phyloP scores from a whole-genome alignment of 2,888 invertebrate species.

The Fragum whitleyi region DNA sequence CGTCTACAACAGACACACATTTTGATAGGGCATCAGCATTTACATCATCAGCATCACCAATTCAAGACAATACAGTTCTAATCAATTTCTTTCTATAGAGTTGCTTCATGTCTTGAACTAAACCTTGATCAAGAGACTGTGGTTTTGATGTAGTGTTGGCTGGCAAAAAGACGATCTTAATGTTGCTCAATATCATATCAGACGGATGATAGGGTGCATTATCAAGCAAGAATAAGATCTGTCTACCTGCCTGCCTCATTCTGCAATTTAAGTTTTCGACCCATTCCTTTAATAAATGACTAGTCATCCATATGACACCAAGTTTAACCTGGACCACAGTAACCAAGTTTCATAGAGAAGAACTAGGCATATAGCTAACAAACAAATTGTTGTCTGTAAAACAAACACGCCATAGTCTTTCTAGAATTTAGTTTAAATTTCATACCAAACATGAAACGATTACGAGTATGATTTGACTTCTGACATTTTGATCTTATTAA shows the following conservation, averaged over 20 bases:
- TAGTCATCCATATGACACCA: constrained; percentile 48
- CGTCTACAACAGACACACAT: background rate
- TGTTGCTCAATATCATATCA: constrained; percentile 7
- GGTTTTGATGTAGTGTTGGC: constrained; percentile 29
- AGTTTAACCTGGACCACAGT: too few relatives aligned
- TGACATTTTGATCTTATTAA: too few relatives aligned
- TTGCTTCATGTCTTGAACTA: constrained; percentile 33
- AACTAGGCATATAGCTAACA: too few relatives aligned
- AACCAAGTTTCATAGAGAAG: too few relatives aligned
- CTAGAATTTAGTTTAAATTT: too few relatives aligned
- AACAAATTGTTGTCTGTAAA: too few relatives aligned
- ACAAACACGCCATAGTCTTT: too few relatives aligned
- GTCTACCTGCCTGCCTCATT: constrained; percentile 26
- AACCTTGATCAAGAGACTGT: constrained; percentile 37
- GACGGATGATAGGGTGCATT: constrained; percentile 30
- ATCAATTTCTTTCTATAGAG: constrained; percentile 8
- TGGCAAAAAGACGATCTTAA: constrained; percentile 30
- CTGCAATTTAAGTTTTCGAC: constrained; percentile 26
- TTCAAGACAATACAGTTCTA: background rate
- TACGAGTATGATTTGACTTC: too few relatives aligned
- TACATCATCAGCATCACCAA: background rate
- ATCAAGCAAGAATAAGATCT: constrained; percentile 35
- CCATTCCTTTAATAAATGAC: constrained; percentile 31
- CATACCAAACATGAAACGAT: too few relatives aligned
- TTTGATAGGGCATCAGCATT: background rate